Evolutionary conservation across 2,888 invertebrate species (phyloP).

Genomic region (Euproctis similis): DNA sequence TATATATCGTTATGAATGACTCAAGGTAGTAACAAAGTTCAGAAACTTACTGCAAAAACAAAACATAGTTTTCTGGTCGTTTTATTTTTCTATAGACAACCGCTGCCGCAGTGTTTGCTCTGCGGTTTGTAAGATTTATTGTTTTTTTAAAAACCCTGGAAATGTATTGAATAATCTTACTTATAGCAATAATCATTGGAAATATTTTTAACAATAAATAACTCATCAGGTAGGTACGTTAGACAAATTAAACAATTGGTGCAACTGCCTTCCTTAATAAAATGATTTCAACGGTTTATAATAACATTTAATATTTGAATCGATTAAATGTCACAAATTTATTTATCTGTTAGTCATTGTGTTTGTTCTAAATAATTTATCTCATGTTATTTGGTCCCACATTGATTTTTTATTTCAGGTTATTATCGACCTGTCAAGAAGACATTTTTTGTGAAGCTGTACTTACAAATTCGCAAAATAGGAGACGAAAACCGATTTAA

Average conservation of each 20-base stretch:
- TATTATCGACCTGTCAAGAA: conserved; percentile 74
- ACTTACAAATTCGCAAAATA: conserved; percentile 70
- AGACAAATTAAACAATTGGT: no score
- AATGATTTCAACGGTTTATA: no score
- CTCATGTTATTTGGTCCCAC: conserved; percentile 37
- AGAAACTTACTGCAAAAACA: conserved; percentile 21
- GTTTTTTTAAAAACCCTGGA: conserved; percentile 20
- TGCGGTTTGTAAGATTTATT: conserved; percentile 43
- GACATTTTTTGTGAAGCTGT: conserved; percentile 67
- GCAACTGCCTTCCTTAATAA: no score
- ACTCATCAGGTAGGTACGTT: conserved; percentile 14
- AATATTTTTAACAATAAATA: conserved; percentile 10
- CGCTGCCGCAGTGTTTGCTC: conserved; percentile 58
- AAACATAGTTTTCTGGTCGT: conserved; percentile 54
- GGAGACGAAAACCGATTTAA: conserved; percentile 73
- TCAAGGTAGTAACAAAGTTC: no score
- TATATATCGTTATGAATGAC: no score
- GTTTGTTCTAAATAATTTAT: no score
- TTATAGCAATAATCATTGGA: conserved; percentile 10
- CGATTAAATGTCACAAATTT: no score
- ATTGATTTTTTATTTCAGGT: conserved; percentile 74
- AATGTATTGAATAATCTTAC: conserved; percentile 29
- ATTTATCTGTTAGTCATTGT: no score
- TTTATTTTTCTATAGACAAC: no score
- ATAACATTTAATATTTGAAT: no score